Evolutionary conservation across 2,113 vertebrate species (phyloP).

Genomic region (Leptodactylus fuscus): DNA sequence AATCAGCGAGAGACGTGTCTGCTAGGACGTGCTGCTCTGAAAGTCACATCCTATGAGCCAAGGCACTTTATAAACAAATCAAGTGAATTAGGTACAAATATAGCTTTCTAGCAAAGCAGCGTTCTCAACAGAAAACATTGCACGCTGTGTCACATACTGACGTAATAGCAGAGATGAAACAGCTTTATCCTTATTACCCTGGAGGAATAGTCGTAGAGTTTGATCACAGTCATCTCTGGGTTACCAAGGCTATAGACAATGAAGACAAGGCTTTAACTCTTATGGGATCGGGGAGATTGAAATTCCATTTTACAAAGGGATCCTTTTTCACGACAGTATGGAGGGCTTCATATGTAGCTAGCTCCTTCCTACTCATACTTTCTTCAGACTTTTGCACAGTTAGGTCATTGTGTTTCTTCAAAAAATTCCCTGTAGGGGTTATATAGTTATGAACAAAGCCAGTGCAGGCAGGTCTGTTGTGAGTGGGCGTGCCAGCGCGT

Average conservation of each 20-base stretch:
- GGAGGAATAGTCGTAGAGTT: neutral
- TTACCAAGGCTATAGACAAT: neutral
- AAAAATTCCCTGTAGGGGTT: conserved; percentile 1
- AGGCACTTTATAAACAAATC: conserved; percentile 46
- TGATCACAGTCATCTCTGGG: neutral
- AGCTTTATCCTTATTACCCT: neutral
- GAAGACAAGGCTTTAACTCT: neutral
- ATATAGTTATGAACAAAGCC: neutral
- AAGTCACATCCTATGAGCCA: conserved; percentile 29
- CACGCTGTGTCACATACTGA: neutral
- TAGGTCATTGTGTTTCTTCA: neutral
- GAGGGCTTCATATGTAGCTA: no score
- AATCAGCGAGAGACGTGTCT: conserved; percentile 38
- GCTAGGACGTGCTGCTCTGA: conserved; percentile 39
- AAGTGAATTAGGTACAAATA: conserved; percentile 36
- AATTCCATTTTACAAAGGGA: neutral
- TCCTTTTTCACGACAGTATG: neutral
- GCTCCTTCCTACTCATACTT: conserved; percentile 1
- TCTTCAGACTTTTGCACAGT: neutral
- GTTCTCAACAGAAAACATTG: neutral
- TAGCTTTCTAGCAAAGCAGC: conserved; percentile 8
- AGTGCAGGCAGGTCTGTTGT: neutral
- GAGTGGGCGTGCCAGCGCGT: neutral
- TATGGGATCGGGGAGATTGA: neutral
- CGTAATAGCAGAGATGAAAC: neutral